Evolutionary conservation across 1,140 invertebrate genomes (phyloP), one percentile per base, ranked within the genome.

Genomic region (Ridgeia piscesae): DNA sequence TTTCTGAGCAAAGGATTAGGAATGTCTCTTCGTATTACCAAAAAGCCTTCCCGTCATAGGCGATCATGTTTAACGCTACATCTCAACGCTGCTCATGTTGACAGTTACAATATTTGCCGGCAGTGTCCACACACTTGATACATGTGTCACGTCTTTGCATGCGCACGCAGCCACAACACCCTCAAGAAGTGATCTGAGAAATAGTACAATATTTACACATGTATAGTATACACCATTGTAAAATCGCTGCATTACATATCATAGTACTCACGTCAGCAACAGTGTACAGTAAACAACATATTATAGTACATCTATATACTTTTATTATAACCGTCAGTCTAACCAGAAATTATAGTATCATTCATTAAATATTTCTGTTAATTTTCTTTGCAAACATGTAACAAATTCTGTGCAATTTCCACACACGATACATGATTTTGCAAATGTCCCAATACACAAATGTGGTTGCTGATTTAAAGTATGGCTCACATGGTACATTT

Each of bases 121-220:
- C 27, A 77, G 58, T 77, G 58, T 77, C 58, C 27, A 77, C 2
- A 77, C 58, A 4, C 58, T 0, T 77, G 58, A 17, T 77, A 77
- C 58, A 77, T 21, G 58, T 31, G 27, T 77, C 2, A 17, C 27
- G 58, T 77, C 2, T 77, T 27, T 77, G 58, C 27, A 21, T 77
- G 58, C 27, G 27, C 58, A 77, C 27, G 27, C 58, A 77, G 27
- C 58, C 11, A 77, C 27, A 77, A 77, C 14, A 77, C 0, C 58
- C 27, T 77, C 58, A 77, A 77, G 4, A 9, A 77, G 58, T 77
- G 27, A 31, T 77, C 58, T 21, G 27, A 77, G 58, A 77, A 77
- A 77, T 77, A 77, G 58, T 21, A 77, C 58, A 77, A 77, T 77
- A 77, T 77, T 77, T 77, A 77, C 58, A 77, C 58, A 77, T n/a